These are phyloP conservation scores for Clarias fuscus DNA, from an alignment of 2,797 vertebrate genomes.

Conservation along the genomic window DNA sequence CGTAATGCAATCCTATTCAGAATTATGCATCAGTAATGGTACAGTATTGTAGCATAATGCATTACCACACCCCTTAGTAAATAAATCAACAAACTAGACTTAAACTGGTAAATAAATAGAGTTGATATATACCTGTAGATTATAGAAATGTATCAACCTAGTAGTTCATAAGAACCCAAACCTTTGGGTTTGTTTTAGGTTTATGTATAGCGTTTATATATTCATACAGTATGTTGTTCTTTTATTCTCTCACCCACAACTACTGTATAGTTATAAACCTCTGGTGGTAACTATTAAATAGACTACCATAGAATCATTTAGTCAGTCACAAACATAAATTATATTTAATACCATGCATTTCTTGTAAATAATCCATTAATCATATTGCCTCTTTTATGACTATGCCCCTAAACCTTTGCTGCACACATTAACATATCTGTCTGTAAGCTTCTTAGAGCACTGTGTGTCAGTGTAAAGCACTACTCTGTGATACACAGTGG, in stretches of 20 bases:
- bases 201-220: no score
- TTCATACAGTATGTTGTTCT: not conserved
- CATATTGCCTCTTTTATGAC: not conserved
- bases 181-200: no score
- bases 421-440: not conserved
- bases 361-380: not conserved
- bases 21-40: no score
- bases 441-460: constrained; percentile 1
- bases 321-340: not conserved
- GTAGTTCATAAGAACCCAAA: no score
- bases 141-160: no score
- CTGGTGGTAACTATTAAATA: not conserved
- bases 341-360: not conserved
- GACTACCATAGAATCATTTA: not conserved
- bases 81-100: no score
- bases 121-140: no score
- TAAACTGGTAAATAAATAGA: no score
- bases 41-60: no score
- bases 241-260: not conserved
- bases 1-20: no score
- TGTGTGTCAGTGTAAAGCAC: not conserved
- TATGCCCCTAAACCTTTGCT: not conserved
- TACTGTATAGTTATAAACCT: not conserved
- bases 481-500: not conserved
- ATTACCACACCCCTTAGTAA: no score